A percentile compares a stretch with the other conserved stretches of the same genome.
These are phyloP conservation scores for Onychorhynchus coronatus DNA, from an alignment of 2,113 vertebrate species.

Conservation along the genomic window DNA sequence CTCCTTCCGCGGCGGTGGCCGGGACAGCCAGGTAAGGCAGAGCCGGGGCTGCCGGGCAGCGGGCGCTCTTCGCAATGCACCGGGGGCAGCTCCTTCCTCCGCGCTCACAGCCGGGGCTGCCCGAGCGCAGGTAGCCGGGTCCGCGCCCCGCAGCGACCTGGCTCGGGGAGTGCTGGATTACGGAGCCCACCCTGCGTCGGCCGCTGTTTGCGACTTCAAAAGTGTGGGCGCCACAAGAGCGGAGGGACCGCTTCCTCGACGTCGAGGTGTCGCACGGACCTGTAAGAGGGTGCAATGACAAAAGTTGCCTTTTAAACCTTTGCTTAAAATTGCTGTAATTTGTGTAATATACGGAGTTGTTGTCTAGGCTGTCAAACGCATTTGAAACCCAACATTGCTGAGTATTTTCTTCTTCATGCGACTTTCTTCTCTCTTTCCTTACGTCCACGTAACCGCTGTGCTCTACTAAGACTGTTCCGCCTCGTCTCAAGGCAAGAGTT, in stretches of 20 bases:
- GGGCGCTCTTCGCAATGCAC: background rate
- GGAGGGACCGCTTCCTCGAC: accelerated
- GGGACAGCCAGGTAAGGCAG: background rate
- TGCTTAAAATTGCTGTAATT: accelerated
- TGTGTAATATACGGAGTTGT: accelerated
- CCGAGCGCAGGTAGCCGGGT: background rate
- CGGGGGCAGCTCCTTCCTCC: accelerated
- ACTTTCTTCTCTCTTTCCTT: background rate
- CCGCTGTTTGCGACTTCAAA: accelerated
- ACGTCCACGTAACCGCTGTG: accelerated
- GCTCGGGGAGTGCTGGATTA: background rate
- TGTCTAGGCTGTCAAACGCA: background rate
- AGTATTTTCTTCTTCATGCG: background rate
- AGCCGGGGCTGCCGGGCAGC: background rate
- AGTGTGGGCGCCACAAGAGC: accelerated
- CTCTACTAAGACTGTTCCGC: background rate
- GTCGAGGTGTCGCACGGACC: accelerated
- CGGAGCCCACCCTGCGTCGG: background rate
- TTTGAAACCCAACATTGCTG: accelerated
- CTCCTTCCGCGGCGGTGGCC: background rate
- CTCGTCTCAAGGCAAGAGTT: background rate
- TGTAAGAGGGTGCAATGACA: accelerated
- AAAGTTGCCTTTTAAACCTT: background rate
- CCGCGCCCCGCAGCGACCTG: too few relatives aligned
- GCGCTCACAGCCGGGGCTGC: background rate